Conservation (phyloP, 1,140 invertebrate genomes). For the Drosophila kurseongensis region DNA sequence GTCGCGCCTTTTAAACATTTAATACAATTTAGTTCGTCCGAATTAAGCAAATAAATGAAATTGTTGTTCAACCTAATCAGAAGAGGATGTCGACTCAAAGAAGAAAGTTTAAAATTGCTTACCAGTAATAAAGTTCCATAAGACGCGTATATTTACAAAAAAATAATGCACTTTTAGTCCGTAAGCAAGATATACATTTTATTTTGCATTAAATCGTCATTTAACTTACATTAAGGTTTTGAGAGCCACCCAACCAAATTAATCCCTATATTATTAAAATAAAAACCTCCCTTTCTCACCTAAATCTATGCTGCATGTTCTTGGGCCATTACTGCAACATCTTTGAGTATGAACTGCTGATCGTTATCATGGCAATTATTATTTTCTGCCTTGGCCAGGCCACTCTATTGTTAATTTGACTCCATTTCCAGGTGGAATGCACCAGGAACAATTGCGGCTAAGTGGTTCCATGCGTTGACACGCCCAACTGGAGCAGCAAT, state of each 20-base stretch:
- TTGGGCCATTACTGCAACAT: slow-evolving; percentile 42
- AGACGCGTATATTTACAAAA: no score
- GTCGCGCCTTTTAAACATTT: no score
- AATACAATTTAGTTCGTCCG: no score
- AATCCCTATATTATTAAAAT: not conserved
- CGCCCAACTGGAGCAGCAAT: slow-evolving; percentile 53
- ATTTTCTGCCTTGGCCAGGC: slow-evolving; percentile 11
- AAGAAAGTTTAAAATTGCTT: no score
- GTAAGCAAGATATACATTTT: no score
- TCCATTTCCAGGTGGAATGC: slow-evolving; percentile 41
- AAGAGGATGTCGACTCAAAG: no score
- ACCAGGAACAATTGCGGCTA: slow-evolving; percentile 40
- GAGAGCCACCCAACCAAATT: not conserved
- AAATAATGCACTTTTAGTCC: no score
- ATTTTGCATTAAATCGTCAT: no score
- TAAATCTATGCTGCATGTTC: slow-evolving; percentile 50
- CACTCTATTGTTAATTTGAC: slow-evolving; percentile 59
- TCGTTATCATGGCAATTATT: slow-evolving; percentile 71
- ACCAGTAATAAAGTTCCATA: no score
- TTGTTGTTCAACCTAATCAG: no score
- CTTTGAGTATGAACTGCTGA: slow-evolving; percentile 39
- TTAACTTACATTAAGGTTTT: no score
- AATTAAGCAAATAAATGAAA: no score
- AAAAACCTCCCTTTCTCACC: slow-evolving; percentile 15
- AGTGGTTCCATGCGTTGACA: slow-evolving; percentile 62